Percentiles rank a stretch among this genome's conserved stretches.
Conservation (phyloP, 2,113 vertebrate genomes). For the Microtus richardsoni region DNA sequence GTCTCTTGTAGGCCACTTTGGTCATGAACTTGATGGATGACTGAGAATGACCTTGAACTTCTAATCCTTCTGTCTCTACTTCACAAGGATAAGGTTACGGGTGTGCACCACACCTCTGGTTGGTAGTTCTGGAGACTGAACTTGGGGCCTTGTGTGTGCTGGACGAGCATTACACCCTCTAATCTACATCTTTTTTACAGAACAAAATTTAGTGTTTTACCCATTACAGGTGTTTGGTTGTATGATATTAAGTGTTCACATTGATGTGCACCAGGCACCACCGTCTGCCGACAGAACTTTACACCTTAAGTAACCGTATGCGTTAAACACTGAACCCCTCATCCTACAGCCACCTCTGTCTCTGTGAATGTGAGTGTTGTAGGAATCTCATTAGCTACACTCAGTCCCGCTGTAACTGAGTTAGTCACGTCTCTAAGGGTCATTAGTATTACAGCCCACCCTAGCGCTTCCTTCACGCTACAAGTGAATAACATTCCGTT, state of each 20-base stretch:
- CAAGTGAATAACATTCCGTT: background rate
- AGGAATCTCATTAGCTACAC: background rate
- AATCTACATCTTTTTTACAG: background rate
- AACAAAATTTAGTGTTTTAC: background rate
- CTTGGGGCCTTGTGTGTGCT: background rate
- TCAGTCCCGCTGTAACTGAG: background rate
- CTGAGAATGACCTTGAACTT: background rate
- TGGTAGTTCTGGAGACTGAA: background rate
- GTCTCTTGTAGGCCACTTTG: background rate
- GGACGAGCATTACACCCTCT: background rate
- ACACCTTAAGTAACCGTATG: background rate
- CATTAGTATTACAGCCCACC: background rate
- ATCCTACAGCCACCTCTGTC: background rate
- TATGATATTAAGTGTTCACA: background rate
- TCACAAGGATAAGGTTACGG: background rate
- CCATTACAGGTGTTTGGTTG: background rate
- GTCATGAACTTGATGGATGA: background rate
- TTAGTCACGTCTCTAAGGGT: background rate
- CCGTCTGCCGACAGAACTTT: background rate
- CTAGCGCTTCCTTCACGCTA: background rate
- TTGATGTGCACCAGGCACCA: background rate
- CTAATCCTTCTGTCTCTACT: background rate
- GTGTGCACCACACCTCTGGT: background rate
- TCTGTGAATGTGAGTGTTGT: background rate
- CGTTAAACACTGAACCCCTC: background rate